Evolutionary conservation across 2,113 vertebrate genomes (phyloP).

Genomic region (Corvus moneduloides): DNA sequence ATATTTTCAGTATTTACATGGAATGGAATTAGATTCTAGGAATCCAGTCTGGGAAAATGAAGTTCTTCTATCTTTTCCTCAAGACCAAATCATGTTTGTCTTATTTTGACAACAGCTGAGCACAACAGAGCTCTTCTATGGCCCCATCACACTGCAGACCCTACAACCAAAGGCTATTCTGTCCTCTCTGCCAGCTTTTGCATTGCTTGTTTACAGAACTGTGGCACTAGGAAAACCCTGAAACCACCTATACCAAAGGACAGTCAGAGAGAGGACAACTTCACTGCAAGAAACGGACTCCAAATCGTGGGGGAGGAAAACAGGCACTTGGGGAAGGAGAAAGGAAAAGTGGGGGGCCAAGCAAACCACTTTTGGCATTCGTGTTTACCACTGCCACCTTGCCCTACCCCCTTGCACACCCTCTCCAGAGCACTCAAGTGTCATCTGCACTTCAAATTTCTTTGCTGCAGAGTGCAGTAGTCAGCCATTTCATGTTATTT

Average conservation of each 20-base stretch:
- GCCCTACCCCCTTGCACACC: neutral
- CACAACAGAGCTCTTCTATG: neutral
- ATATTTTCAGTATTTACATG: neutral
- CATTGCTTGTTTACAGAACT: neutral
- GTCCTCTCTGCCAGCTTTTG: neutral
- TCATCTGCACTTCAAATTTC: constrained; percentile 18
- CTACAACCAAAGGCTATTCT: neutral
- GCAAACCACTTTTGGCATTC: neutral
- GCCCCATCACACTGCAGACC: neutral
- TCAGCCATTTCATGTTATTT: constrained; percentile 15
- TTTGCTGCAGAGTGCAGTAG: neutral
- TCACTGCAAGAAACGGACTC: neutral
- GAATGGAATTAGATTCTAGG: neutral
- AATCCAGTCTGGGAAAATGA: neutral
- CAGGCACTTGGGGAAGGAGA: neutral
- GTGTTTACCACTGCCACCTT: neutral
- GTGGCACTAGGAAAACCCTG: neutral
- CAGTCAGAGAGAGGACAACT: neutral
- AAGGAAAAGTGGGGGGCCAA: neutral
- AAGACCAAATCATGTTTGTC: neutral
- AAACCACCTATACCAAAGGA: neutral
- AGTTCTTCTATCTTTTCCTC: neutral
- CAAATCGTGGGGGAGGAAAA: neutral
- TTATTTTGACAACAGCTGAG: neutral
- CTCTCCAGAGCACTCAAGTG: neutral